Base-by-base conservation (phyloP, 2,797 vertebrate genomes). In the Pseudopleuronectes americanus region DNA sequence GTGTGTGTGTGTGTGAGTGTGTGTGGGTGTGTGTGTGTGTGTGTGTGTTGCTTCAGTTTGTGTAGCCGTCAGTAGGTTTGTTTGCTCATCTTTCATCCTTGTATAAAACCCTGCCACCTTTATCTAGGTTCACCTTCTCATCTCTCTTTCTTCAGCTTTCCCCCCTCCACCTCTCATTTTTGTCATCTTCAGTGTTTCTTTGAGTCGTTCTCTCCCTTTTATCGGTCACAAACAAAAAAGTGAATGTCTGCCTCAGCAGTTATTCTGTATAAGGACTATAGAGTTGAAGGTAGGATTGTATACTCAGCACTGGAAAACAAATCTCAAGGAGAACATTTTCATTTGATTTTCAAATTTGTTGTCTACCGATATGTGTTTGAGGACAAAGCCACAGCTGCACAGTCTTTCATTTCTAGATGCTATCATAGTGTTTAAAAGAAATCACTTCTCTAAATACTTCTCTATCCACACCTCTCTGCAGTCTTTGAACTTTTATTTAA, bases 161-260 rank as follows among this genome's bases (percentile, higher is more conserved):
- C 26, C 3, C 36, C 12, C 12, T 3, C 26, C 12, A 12, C 12
- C 43, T 45, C 43, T 19, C 57, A 51, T 51, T 36, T 36, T 58
- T 56, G 28, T 13, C n/a, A 63, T 68, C 31, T 75, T 62, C 47
- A 36, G 19, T 55, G 52, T 68, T 17, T 12, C 41, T 67, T 36
- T 64, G 36, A 17, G 51, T 57, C 19, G 12, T 8, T 45, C 43
- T 31, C 48, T 64, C 31, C 26, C 41, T 13, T 68, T 80, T 68
- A 85, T 80, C 26, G 66, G 89, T 84, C 45, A 68, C 41, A 74
- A 49, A 63, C 60, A 68, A 56, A 24, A 48, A 26, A 49, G 43
- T 54, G 56, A 69, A 70, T 22, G 59, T 71, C 73, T 73, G 64
- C 47, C 74, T 77, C 74, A 77, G 76, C 71, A 86, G 67, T 85